Base-by-base conservation (phyloP, 2,888 invertebrate genomes). In the Trissolcus japonicus region DNA sequence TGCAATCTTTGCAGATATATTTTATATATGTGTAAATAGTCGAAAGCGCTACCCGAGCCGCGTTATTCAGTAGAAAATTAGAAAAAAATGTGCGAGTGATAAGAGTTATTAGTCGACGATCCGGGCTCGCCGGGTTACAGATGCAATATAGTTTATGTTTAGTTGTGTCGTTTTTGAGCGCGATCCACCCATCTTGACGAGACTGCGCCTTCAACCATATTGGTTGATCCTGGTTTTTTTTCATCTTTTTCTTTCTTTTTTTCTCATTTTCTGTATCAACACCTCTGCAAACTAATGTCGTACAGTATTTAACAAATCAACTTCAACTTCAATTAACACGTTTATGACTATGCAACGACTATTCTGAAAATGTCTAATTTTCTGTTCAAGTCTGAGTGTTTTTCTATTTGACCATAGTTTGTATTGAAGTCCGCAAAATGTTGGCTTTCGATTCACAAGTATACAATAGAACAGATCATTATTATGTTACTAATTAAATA, bases 121-220 rank as follows among this genome's bases (percentile, higher is more conserved):
- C 74, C 67, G 74, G 74, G 17, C 19, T 16, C 54, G 41, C 67
- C 74, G 74, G 75, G 53, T 75, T 75, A 69, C 68, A 75, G 63
- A 75, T 75, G 75, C 75, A 75, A 75, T 75, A 75, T 75, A 75
- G 75, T 69, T 75, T 75, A 75, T 48, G 65, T 75, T 75, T 69
- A 75, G 56, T 69, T 76, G 76, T 76, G 65, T 76, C 76, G 56
- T 60, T 76, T 76, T 76, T 46, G 25, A 76, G 61, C 76, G 69
- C 69, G 14, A 76, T 60, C 63, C 65, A 76, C 59, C 60, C 68
- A 76, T 60, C 54, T 35, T 25, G 25, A 68, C 53, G 68, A 75
- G 68, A 65, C 69, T 76, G 65, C 76, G 69, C 51, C 54, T 16
- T 68, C 69, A 60, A 76, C 76, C 76, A 69, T 69, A 76, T 76